Conservation (phyloP, 2,888 invertebrate genomes). For the Tanaodytes sp. region DNA sequence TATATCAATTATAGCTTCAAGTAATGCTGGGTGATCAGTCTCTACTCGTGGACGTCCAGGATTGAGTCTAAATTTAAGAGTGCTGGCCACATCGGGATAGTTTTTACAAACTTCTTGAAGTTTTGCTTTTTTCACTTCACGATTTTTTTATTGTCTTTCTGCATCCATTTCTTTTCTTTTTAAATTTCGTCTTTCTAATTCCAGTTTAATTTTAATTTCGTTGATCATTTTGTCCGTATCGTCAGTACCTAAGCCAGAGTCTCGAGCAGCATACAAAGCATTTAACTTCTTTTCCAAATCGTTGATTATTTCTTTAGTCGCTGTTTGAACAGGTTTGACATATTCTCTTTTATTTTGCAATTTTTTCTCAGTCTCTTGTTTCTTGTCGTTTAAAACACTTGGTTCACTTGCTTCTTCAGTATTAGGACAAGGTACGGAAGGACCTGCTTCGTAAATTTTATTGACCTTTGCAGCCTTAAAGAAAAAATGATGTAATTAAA, state of each 20-base stretch:
- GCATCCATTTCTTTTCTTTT: background rate
- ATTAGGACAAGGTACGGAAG: no score
- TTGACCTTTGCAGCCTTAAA: no score
- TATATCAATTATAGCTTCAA: constrained; percentile 62
- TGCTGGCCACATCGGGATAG: constrained; percentile 3
- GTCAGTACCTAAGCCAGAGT: constrained; percentile 4
- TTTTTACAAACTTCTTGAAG: background rate
- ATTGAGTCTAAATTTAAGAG: constrained; percentile 15
- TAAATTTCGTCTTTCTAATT: constrained; percentile 14
- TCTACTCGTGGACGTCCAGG: constrained; percentile 58
- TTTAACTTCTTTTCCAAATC: constrained; percentile 12
- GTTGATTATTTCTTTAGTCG: constrained; percentile 10
- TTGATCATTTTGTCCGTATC: constrained; percentile 9
- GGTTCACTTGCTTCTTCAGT: background rate
- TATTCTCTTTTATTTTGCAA: no score
- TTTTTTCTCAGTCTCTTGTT: no score
- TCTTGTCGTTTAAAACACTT: no score
- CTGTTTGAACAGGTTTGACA: constrained; percentile 18
- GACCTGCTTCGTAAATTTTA: no score
- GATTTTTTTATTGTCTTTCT: constrained; percentile 7
- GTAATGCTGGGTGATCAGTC: constrained; percentile 58
- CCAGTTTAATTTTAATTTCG: background rate
- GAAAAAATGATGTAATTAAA: no score
- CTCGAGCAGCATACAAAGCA: background rate
- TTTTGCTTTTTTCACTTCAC: constrained; percentile 1